Conservation (phyloP, 2,888 invertebrate genomes). For the Chydorus sphaericus region DNA sequence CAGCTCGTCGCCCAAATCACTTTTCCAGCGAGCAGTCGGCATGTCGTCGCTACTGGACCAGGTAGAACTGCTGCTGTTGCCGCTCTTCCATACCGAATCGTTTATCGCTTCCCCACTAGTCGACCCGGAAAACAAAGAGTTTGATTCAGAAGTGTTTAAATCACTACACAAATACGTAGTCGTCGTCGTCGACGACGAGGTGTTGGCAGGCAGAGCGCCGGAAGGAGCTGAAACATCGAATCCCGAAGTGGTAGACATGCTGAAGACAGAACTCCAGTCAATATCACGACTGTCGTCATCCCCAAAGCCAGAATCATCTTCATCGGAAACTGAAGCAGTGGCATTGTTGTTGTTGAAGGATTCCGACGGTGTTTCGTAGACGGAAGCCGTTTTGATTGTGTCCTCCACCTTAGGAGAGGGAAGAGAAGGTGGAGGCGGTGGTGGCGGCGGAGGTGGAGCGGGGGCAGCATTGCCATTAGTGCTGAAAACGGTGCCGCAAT, state of each 20-base stretch:
- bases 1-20: conserved; percentile 7
- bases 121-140: not conserved
- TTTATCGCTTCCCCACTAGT: not conserved
- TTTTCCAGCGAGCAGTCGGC: conserved; percentile 5
- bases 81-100: not conserved
- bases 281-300: conserved; percentile 59
- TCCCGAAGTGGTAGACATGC: conserved; percentile 70
- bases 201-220: not conserved
- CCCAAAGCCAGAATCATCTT: conserved; percentile 22
- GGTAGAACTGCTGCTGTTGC: not conserved
- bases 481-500: conserved; percentile 16
- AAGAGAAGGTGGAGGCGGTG: not conserved
- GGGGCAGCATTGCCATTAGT: conserved; percentile 9
- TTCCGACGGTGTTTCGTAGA: conserved; percentile 16
- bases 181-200: not conserved
- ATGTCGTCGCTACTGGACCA: conserved; percentile 4
- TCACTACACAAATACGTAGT: not conserved
- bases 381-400: conserved; percentile 12
- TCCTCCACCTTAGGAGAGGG: no score
- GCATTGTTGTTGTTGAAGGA: conserved; percentile 14
- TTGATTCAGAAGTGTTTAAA: conserved; percentile 1
- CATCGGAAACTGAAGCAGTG: not conserved
- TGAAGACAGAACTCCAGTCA: conserved; percentile 82
- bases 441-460: not conserved
- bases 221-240: conserved; percentile 44